A percentile compares a stretch with the other conserved stretches of the same genome.
Conservation (phyloP, 2,888 invertebrate species). For the Sinohyriopsis cumingii region DNA sequence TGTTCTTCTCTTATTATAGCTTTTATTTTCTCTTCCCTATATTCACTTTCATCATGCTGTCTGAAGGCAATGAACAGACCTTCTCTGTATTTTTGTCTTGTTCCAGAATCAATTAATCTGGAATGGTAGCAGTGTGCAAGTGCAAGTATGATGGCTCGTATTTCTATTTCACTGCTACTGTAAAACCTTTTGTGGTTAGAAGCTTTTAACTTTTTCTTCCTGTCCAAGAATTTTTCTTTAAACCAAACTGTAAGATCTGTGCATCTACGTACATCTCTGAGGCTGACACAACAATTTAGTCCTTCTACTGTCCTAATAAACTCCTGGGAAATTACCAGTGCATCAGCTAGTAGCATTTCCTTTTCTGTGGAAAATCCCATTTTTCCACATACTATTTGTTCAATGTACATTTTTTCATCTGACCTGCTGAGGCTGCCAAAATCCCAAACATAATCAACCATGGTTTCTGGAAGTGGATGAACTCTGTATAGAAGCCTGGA, state of each 20-base stretch:
- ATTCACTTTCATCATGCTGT: neutral
- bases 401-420: slow-evolving; percentile 46
- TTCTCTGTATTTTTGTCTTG: slow-evolving; percentile 7
- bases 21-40: slow-evolving; percentile 18
- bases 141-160: slow-evolving; percentile 9
- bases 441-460: slow-evolving; percentile 56
- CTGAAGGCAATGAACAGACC: too few relatives aligned
- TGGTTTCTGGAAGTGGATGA: slow-evolving; percentile 49
- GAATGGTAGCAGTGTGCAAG: slow-evolving; percentile 16
- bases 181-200: too few relatives aligned
- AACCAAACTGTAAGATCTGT: slow-evolving; percentile 26
- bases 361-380: neutral
- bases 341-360: slow-evolving; percentile 4
- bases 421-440: slow-evolving; percentile 45
- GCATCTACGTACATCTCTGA: slow-evolving; percentile 32
- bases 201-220: neutral
- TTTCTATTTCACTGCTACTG: neutral
- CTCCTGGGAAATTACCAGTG: slow-evolving; percentile 22
- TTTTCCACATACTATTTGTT: slow-evolving; percentile 23
- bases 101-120: slow-evolving; percentile 6
- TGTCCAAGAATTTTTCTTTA: slow-evolving; percentile 8
- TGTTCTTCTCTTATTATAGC: slow-evolving; percentile 39
- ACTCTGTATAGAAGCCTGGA: slow-evolving; percentile 52
- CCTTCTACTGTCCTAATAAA: slow-evolving; percentile 20
- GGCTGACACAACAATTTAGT: slow-evolving; percentile 25